Conservation (phyloP, 2,888 invertebrate species). For the Clepsis dumicolana region DNA sequence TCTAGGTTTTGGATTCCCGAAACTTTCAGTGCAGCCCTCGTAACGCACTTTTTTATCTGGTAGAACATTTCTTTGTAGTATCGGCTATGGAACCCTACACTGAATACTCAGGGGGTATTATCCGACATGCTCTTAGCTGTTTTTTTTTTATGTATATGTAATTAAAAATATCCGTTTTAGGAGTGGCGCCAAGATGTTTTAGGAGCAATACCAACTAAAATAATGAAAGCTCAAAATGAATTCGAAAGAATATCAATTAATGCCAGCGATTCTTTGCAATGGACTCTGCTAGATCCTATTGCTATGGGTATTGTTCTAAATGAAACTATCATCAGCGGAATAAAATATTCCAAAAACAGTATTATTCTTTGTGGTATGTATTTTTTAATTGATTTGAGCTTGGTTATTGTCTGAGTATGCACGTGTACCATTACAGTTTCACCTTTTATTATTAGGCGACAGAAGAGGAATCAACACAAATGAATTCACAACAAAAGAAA, state of each 20-base stretch:
- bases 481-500: conserved; percentile 51
- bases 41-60: no score
- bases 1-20: no score
- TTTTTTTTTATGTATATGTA: not conserved
- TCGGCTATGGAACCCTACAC: no score
- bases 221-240: conserved; percentile 39
- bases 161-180: conserved; percentile 11
- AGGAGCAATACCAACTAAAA: conserved; percentile 40
- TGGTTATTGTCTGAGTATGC: not conserved
- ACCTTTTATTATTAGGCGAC: conserved; percentile 54
- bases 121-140: not conserved
- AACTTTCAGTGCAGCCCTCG: no score
- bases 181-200: conserved; percentile 32
- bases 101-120: no score
- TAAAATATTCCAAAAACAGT: conserved; percentile 29
- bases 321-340: conserved; percentile 15
- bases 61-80: no score
- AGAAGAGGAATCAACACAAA: conserved; percentile 59
- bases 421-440: not conserved
- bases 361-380: conserved; percentile 16
- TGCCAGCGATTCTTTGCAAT: not conserved
- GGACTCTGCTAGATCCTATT: conserved; percentile 31
- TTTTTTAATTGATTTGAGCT: not conserved
- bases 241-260: conserved; percentile 35
- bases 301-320: conserved; percentile 25